phyloP scores from a whole-genome alignment of 2,888 invertebrate genomes.

The Drepanosiphum platanoidis region DNA sequence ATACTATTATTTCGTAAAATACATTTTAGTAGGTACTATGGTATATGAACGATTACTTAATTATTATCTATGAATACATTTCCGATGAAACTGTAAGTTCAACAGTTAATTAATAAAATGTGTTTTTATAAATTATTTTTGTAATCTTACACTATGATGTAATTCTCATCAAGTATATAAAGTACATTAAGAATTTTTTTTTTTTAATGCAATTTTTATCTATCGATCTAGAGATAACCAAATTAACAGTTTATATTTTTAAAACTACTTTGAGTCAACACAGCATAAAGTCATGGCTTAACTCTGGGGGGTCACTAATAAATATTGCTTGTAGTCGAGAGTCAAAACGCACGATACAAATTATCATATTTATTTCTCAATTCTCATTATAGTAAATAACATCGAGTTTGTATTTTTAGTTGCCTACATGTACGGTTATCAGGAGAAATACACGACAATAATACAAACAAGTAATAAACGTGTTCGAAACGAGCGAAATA shows the following conservation, averaged over 20 bases:
- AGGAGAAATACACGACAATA: neutral
- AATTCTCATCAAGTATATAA: too few species aligned
- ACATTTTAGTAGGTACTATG: too few species aligned
- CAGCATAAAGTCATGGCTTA: constrained; percentile 9
- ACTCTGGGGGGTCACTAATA: constrained; percentile 30
- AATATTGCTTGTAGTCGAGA: constrained; percentile 36
- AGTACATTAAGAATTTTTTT: constrained; percentile 1
- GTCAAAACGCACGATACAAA: constrained; percentile 29
- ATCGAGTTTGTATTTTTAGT: constrained; percentile 10
- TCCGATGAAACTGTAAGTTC: too few species aligned
- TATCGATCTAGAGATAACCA: constrained; percentile 34
- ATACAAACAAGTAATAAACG: neutral
- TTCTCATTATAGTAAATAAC: neutral
- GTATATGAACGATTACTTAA: too few species aligned
- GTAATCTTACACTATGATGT: constrained; percentile 8
- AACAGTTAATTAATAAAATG: too few species aligned
- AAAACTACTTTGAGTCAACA: constrained; percentile 11
- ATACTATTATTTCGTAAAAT: too few species aligned
- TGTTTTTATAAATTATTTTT: neutral
- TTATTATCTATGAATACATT: too few species aligned
- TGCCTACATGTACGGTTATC: neutral
- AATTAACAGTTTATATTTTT: neutral
- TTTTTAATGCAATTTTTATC: constrained; percentile 25
- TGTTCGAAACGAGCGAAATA: neutral
- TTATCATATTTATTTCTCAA: constrained; percentile 32